Evolutionary conservation across 2,113 vertebrate genomes (phyloP).

Genomic region (Benitochromis conjunctus): DNA sequence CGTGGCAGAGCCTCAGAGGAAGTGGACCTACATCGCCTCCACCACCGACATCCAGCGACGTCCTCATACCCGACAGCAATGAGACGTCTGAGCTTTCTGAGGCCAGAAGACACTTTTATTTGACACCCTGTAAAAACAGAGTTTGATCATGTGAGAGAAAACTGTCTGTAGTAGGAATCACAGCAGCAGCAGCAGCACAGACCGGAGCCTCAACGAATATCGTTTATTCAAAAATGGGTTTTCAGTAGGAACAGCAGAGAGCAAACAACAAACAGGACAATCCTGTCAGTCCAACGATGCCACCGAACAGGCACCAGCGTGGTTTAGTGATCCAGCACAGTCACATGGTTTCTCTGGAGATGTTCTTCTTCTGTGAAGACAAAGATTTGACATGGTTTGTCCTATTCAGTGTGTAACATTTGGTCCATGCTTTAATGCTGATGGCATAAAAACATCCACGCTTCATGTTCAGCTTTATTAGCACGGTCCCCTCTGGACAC

Average conservation of each 20-base stretch:
- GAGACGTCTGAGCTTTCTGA: background rate
- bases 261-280: background rate
- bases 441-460: background rate
- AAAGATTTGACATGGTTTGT: background rate
- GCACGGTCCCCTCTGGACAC: background rate
- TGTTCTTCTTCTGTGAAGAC: background rate
- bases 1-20: conserved; percentile 4
- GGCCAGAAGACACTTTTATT: background rate
- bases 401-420: background rate
- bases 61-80: background rate
- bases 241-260: background rate
- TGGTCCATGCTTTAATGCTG: accelerated
- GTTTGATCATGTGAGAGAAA: accelerated
- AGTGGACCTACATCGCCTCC: too few species aligned
- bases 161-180: accelerated
- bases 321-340: background rate
- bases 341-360: accelerated
- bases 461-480: background rate
- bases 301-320: accelerated
- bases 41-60: background rate
- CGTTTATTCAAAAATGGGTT: accelerated
- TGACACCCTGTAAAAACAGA: background rate
- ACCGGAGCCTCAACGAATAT: accelerated
- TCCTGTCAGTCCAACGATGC: background rate
- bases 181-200: too few species aligned